Evolutionary conservation across 2,797 vertebrate species (phyloP).

Genomic region (Pterois miles): DNA sequence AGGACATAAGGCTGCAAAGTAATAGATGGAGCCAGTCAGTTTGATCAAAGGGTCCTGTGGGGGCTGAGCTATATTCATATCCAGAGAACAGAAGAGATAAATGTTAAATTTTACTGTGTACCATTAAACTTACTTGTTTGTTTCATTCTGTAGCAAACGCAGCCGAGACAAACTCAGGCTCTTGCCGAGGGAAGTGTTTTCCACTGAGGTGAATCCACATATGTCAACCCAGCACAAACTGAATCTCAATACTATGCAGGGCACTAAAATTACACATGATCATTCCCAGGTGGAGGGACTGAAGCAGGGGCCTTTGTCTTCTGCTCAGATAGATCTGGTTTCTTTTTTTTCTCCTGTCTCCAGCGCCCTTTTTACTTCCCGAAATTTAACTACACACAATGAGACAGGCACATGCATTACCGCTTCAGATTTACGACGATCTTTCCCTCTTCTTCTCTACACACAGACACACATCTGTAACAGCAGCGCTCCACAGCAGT

Average conservation of each 20-base stretch:
- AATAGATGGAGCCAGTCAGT: conserved; percentile 15
- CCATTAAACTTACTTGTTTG: conserved; percentile 10
- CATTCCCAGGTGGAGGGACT: neutral
- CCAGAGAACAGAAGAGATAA: neutral
- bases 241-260: neutral
- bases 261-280: conserved; percentile 1
- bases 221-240: neutral
- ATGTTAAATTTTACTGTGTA: neutral
- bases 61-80: conserved; percentile 1
- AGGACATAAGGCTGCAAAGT: conserved; percentile 15
- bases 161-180: neutral
- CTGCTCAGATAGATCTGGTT: conserved; percentile 6
- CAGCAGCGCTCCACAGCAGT: conserved; percentile 20
- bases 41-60: neutral
- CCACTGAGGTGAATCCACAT: conserved; percentile 15
- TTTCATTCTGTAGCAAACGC: conserved; percentile 14
- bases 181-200: conserved; percentile 7
- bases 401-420: neutral
- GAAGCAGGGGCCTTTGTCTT: neutral
- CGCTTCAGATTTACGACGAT: conserved; percentile 2
- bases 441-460: neutral
- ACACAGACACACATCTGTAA: conserved; percentile 7
- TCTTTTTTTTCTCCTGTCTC: neutral
- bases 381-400: conserved; percentile 5
- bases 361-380: conserved; percentile 6